Evolutionary conservation across 2,888 invertebrate species (phyloP).

Genomic region (Drosophila mettleri): DNA sequence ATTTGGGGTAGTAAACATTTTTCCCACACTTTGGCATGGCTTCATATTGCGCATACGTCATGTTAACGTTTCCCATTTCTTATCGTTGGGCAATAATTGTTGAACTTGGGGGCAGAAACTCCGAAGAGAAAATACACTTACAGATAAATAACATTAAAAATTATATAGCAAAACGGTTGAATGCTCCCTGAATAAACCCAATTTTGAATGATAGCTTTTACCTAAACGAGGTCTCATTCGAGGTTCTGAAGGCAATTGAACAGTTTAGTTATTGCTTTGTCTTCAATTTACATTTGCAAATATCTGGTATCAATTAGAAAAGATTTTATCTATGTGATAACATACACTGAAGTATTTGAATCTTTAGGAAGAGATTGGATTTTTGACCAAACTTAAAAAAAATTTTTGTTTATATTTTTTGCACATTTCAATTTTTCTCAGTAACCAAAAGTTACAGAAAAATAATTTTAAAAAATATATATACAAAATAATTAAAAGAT

Average conservation of each 20-base stretch:
- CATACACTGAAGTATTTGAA: neutral
- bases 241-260: neutral
- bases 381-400: neutral
- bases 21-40: constrained; percentile 15
- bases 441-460: too few relatives aligned
- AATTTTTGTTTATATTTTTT: neutral
- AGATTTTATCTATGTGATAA: neutral
- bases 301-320: neutral
- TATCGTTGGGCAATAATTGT: constrained; percentile 50
- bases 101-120: neutral
- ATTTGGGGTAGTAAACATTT: constrained; percentile 53
- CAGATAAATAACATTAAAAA: too few relatives aligned
- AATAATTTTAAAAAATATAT: too few relatives aligned
- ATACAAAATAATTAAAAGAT: too few relatives aligned
- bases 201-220: neutral
- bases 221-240: neutral
- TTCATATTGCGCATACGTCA: constrained; percentile 42
- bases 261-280: neutral
- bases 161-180: neutral
- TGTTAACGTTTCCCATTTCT: constrained; percentile 19
- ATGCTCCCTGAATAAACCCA: too few relatives aligned
- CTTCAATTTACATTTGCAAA: constrained; percentile 1
- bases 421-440: neutral
- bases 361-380: too few relatives aligned
- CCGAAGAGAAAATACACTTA: neutral